phyloP scores from a whole-genome alignment of 1,140 invertebrate genomes.

The Bursaphelenchus mucronatus region DNA sequence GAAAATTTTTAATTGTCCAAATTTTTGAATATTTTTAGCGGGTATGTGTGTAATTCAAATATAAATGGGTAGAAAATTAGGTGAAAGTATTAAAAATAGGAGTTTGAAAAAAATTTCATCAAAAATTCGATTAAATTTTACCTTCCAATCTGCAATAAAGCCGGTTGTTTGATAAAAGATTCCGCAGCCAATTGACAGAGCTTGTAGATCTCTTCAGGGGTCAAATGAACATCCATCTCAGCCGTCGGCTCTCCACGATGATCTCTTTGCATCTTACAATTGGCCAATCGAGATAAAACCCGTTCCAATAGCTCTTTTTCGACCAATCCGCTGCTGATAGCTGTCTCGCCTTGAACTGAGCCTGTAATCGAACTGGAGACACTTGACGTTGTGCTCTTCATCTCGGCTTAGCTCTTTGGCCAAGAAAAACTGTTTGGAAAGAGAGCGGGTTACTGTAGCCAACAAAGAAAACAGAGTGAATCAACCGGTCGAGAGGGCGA shows the following conservation, averaged over 20 bases:
- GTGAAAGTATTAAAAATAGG: no score
- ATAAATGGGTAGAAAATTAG: no score
- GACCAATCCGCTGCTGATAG: no score
- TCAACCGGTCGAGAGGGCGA: neutral
- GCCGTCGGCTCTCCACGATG: slow-evolving; percentile 3
- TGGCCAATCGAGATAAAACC: neutral
- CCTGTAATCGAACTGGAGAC: no score
- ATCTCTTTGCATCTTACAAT: neutral
- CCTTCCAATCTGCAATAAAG: slow-evolving; percentile 13
- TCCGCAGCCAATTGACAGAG: slow-evolving; percentile 24
- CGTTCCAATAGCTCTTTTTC: slow-evolving; percentile 1
- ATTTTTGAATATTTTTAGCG: no score
- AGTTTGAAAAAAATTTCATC: no score
- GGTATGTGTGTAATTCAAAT: no score
- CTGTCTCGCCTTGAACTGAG: no score
- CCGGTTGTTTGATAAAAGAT: slow-evolving; percentile 20
- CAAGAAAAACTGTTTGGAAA: neutral
- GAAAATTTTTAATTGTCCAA: no score
- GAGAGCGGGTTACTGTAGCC: neutral
- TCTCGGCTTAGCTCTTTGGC: neutral
- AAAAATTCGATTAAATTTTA: neutral
- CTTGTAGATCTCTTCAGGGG: slow-evolving; percentile 3
- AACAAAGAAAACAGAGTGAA: neutral
- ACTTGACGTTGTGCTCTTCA: neutral
- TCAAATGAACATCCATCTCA: neutral